Base-by-base conservation (phyloP, 2,113 vertebrate species). In the Pseudorhombus dupliciocellatus region DNA sequence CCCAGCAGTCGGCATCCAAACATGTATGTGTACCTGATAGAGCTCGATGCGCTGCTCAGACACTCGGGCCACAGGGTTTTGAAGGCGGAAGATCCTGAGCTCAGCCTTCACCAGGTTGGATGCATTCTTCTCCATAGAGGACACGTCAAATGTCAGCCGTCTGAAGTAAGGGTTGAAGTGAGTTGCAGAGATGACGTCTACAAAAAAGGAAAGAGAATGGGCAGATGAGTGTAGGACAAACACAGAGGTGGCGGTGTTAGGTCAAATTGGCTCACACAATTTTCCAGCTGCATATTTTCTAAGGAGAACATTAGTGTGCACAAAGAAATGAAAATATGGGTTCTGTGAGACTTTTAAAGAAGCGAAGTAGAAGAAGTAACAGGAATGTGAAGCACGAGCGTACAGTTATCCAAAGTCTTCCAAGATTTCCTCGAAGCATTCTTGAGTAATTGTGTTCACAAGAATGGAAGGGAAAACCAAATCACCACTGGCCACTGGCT, bases 31-130 rank as follows among this genome's bases (percentile, higher is more conserved):
- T 92, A 98, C 97, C 97, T 98, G 97, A 80, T 99, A 98, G 3
- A 99, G 94, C 80, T 99, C 97, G 9, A 99, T 97, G 37, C 97
- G 93, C 70, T 99, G 97, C 64, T 99, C 97, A 0, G 95, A 91
- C 64, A 97, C 96, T 4, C 93, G 90, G 0, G 97, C 97, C 60
- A 94, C 95, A 0, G 94, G 92, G 87, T 97, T 97, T 87, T 96
- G 96, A 80, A 98, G 89, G 51, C 97, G 95, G 69, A 98, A 98
- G 70, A 99, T 93, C 80, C 97, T 91, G 70, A 99, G 96, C 86
- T 99, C 97, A 0, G 96, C 97, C 83, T 98, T 98, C 80, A 98
- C 97, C 91, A 99, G 68, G 76, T 98, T 98, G 57, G 96, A 98
- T 50, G 95, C 95, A 0, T 99, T 99, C 88, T 96, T 97, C 85